Base-by-base conservation (phyloP, 2,797 vertebrate species). In the Buceros bicornis region DNA sequence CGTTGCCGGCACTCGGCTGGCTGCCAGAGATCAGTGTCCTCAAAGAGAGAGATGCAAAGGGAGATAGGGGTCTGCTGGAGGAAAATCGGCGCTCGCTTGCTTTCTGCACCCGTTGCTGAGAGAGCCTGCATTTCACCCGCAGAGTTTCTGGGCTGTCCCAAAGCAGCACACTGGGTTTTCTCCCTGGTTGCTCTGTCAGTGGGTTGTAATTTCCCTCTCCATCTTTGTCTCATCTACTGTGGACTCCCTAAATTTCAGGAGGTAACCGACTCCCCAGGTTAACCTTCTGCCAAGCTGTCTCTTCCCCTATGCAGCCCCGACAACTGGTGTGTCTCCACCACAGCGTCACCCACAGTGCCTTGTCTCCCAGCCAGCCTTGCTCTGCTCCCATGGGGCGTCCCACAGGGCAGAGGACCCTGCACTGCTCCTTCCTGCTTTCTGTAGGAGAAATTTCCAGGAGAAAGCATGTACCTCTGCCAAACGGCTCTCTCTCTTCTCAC, bases 11-110 rank as follows among this genome's bases (percentile, higher is more conserved):
- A 29, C 54, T 92, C 3, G 0, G 70, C 83, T 94, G 3, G 6
- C 58, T 86, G 89, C 60, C 82, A 94, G 79, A n/a, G 70, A 89
- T 74, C 43, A 20, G 51, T 54, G 80, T 53, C 66, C 72, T 84
- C 25, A 4, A 17, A 65, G 65, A 67, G 28, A 33, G 53, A 74
- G 56, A 74, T 82, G 67, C 57, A 72, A 21, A 71, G 26, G 42
- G 37, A 82, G 51, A 82, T 20, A 54, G 7, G 7, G 42, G 54
- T 21, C 53, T 66, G 51, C 51, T 83, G 77, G 80, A 76, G 35
- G 67, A 57, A 83, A 86, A 73, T 11, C 13, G 6, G 40, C 31
- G 51, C 47, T 61, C 85, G 81, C 54, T 78, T 86, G 6, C 48
- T 77, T 67, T 77, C 47, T 66, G 69, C 74, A 57, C 71, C 71